These are phyloP conservation scores for Lota lota DNA, from an alignment of 2,113 vertebrate genomes.

Conservation along the genomic window DNA sequence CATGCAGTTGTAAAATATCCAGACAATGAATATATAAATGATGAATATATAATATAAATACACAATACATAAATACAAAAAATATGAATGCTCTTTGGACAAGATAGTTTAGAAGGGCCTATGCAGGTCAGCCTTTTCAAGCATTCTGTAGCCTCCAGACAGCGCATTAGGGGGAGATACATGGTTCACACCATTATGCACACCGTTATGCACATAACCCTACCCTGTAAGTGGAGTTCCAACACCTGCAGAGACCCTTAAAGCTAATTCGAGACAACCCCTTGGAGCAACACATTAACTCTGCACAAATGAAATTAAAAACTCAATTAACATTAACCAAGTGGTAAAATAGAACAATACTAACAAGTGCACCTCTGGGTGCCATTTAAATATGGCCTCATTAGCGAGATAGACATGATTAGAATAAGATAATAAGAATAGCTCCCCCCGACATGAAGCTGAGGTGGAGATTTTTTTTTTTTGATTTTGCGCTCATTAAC, in stretches of 20 bases:
- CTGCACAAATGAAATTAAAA: conserved; percentile 59
- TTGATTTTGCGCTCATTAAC: too few relatives aligned
- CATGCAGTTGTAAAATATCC: conserved; percentile 24
- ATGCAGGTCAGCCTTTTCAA: conserved; percentile 25
- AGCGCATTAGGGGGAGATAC: conserved; percentile 54
- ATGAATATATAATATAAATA: conserved; percentile 11
- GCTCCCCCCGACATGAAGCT: conserved; percentile 28
- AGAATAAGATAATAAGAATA: conserved; percentile 52
- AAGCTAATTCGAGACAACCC: conserved; percentile 55
- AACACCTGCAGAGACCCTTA: conserved; percentile 58
- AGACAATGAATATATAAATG: conserved; percentile 17
- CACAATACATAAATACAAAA: too few relatives aligned
- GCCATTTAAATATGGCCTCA: conserved; percentile 56
- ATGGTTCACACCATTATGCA: conserved; percentile 61
- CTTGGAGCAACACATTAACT: conserved; percentile 67
- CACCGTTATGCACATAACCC: conserved; percentile 46
- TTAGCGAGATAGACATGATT: conserved; percentile 69
- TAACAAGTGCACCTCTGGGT: conserved; percentile 64
- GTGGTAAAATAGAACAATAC: conserved; percentile 66
- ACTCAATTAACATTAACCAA: conserved; percentile 74
- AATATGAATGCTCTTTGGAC: conserved; percentile 16
- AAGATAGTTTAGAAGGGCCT: conserved; percentile 8
- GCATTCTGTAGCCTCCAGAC: conserved; percentile 46
- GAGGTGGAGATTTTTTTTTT: conserved; percentile 27
- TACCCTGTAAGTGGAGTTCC: conserved; percentile 39